Evolutionary conservation across 2,797 vertebrate genomes (phyloP).

Genomic region (Sebastes matsubarae): DNA sequence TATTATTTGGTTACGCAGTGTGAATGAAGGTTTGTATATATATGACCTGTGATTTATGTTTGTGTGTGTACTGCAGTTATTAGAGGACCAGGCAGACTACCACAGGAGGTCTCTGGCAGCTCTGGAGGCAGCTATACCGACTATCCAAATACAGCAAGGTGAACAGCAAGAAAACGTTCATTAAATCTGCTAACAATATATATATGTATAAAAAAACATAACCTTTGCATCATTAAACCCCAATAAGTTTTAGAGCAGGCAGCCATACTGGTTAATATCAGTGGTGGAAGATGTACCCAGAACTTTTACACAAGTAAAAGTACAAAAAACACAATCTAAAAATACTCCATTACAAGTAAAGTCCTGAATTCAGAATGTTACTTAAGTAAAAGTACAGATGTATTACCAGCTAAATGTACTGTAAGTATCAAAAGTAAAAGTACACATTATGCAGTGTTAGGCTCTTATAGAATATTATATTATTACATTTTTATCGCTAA

Average conservation of each 20-base stretch:
- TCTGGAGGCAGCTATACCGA: slow-evolving; percentile 94
- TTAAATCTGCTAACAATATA: not conserved
- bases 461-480: too few species aligned
- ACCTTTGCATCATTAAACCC: not conserved
- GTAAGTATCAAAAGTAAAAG: too few species aligned
- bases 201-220: not conserved
- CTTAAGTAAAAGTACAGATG: too few species aligned
- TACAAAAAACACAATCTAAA: too few species aligned
- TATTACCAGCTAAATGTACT: too few species aligned
- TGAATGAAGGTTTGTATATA: not conserved
- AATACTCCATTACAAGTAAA: too few species aligned
- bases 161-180: slow-evolving; percentile 54
- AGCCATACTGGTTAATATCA: not conserved
- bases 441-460: too few species aligned
- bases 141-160: slow-evolving; percentile 96
- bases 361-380: too few species aligned
- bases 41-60: slow-evolving; percentile 6
- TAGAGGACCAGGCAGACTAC: slow-evolving; percentile 98
- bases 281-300: too few species aligned
- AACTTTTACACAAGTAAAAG: too few species aligned
- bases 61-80: slow-evolving; percentile 83
- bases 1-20: not conserved
- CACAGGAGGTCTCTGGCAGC: slow-evolving; percentile 95
- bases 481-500: too few species aligned
- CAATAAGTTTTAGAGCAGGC: not conserved